Conservation (phyloP, 2,113 vertebrate species). For the Triplophysa dalaica region DNA sequence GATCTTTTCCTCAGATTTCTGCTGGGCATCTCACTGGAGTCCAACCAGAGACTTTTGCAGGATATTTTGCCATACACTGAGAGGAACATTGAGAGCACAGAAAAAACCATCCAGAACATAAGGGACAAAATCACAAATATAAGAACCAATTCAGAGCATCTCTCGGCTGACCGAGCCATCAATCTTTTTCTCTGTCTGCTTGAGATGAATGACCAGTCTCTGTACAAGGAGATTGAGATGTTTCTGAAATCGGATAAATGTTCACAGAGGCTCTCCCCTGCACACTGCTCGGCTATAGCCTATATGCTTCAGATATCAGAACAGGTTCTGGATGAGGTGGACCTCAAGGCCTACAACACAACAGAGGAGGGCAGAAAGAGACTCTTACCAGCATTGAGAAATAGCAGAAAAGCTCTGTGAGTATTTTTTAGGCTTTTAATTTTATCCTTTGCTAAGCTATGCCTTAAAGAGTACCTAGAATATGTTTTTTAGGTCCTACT, state of each 20-base stretch:
- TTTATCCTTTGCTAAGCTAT: too few species aligned
- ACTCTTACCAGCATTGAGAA: slow-evolving; percentile 5
- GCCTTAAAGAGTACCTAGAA: too few species aligned
- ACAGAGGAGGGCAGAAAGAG: slow-evolving; percentile 3
- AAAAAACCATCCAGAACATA: not conserved
- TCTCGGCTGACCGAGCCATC: slow-evolving; percentile 11
- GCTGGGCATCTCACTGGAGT: slow-evolving; percentile 20
- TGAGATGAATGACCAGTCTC: slow-evolving; percentile 5
- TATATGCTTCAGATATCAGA: not conserved
- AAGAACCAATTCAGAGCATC: not conserved
- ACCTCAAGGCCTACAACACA: slow-evolving; percentile 1
- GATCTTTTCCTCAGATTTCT: not conserved
- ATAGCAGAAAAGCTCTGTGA: slow-evolving; percentile 22
- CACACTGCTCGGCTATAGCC: not conserved
- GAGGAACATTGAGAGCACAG: not conserved
- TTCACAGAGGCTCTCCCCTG: not conserved
- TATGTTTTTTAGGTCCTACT: too few species aligned
- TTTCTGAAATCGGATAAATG: not conserved
- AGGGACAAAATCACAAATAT: slow-evolving; percentile 8
- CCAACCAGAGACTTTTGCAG: not conserved
- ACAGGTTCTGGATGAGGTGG: not conserved
- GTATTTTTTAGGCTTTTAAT: not conserved
- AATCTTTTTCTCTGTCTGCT: slow-evolving; percentile 19
- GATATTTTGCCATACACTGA: not conserved
- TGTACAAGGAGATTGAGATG: not conserved